These are phyloP conservation scores for Dysmachus trigonus DNA, from an alignment of 2,888 invertebrate genomes.

Conservation along the genomic window DNA sequence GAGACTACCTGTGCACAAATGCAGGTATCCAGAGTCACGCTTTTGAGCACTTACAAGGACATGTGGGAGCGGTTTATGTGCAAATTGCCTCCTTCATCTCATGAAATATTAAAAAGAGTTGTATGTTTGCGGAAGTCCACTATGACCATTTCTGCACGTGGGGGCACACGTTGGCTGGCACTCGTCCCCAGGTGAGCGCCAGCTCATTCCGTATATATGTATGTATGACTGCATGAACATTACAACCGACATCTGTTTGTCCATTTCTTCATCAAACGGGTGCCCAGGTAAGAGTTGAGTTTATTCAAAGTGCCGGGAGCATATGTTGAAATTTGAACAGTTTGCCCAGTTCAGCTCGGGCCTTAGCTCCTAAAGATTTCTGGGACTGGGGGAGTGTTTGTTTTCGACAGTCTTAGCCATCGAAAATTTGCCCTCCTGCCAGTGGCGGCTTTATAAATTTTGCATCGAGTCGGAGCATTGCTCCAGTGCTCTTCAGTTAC, in stretches of 20 bases:
- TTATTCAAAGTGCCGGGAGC: conserved; percentile 2
- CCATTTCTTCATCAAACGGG: conserved; percentile 16
- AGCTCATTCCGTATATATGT: not conserved
- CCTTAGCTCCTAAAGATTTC: not conserved
- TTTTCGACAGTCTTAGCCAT: not conserved
- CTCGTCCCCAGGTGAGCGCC: not conserved
- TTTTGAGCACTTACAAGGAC: not conserved
- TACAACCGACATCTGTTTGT: not conserved
- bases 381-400: not conserved
- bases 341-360: not conserved
- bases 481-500: not conserved
- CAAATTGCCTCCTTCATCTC: not conserved
- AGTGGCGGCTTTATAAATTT: not conserved
- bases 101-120: conserved; percentile 6
- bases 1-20: not conserved
- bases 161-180: not conserved
- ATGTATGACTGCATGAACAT: not conserved
- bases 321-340: not conserved
- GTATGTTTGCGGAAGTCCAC: not conserved
- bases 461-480: not conserved
- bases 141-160: not conserved
- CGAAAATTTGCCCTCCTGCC: not conserved
- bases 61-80: not conserved
- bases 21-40: not conserved
- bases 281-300: conserved; percentile 10